phyloP scores from a whole-genome alignment of 2,113 vertebrate species.

The Aix galericulata region DNA sequence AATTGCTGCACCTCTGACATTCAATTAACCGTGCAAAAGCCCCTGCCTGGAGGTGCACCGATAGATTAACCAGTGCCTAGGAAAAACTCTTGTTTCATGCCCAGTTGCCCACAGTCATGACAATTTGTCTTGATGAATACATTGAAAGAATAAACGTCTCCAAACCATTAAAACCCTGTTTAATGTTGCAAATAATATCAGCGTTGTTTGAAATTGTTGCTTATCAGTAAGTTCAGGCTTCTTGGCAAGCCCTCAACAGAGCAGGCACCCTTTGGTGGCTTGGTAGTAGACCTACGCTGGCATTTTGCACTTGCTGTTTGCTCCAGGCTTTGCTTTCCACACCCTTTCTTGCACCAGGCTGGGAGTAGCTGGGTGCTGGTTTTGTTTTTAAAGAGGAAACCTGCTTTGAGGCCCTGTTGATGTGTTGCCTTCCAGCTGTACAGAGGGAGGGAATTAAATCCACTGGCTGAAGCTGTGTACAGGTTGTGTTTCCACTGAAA shows the following conservation, averaged over 20 bases:
- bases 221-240: neutral
- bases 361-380: neutral
- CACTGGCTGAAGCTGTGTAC: neutral
- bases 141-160: neutral
- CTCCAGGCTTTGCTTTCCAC: neutral
- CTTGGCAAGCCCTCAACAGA: neutral
- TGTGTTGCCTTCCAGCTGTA: neutral
- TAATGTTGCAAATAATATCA: neutral
- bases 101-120: neutral
- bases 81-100: neutral
- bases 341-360: rapidly evolving
- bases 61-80: neutral
- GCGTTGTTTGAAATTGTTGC: neutral
- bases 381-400: neutral
- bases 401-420: neutral
- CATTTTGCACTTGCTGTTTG: neutral
- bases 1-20: neutral
- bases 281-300: neutral
- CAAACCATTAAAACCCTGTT: neutral
- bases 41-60: neutral
- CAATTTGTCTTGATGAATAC: neutral
- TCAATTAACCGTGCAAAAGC: neutral
- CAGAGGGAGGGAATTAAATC: neutral
- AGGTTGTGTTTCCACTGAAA: neutral
- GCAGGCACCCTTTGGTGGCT: neutral